phyloP scores from a whole-genome alignment of 2,797 vertebrate species.

The Anolis apletophallus region DNA sequence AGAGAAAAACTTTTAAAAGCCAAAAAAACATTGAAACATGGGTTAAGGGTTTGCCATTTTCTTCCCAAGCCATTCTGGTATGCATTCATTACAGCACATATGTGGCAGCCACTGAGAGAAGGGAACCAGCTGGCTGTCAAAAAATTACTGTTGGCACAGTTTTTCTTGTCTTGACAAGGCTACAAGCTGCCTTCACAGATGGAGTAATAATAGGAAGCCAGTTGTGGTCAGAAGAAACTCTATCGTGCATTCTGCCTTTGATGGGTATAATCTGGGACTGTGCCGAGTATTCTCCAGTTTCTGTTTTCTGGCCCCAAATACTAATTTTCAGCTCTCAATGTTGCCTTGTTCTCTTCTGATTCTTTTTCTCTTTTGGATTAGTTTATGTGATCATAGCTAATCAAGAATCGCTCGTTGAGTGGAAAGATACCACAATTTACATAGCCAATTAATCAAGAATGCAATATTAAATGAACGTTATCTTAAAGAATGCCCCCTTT shows the following conservation, averaged over 20 bases:
- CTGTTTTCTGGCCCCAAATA: not conserved
- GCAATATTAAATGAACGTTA: not conserved
- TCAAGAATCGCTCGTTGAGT: not conserved
- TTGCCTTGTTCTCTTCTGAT: not conserved
- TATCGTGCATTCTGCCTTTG: constrained; percentile 56
- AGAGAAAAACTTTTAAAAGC: constrained; percentile 48
- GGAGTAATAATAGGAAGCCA: constrained; percentile 78
- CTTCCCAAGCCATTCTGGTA: constrained; percentile 71
- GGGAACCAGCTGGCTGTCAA: constrained; percentile 82
- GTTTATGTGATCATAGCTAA: not conserved
- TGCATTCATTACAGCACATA: constrained; percentile 77
- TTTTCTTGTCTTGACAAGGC: constrained; percentile 78
- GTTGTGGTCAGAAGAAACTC: constrained; percentile 72
- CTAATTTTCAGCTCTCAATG: not conserved
- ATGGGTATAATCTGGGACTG: constrained; percentile 33
- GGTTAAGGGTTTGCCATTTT: constrained; percentile 64
- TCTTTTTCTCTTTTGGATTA: not conserved
- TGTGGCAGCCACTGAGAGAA: constrained; percentile 71
- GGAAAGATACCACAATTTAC: not conserved
- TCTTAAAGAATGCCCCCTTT: not conserved
- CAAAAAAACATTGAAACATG: constrained; percentile 51
- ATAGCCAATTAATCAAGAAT: not conserved
- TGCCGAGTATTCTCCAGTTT: constrained; percentile 10
- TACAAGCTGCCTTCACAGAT: constrained; percentile 84
- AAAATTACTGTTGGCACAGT: constrained; percentile 80